A percentile compares a stretch with the other conserved stretches of the same genome.
These are phyloP conservation scores for Brachionus asplanchnoidis DNA, from an alignment of 1,140 invertebrate genomes.

Conservation along the genomic window DNA sequence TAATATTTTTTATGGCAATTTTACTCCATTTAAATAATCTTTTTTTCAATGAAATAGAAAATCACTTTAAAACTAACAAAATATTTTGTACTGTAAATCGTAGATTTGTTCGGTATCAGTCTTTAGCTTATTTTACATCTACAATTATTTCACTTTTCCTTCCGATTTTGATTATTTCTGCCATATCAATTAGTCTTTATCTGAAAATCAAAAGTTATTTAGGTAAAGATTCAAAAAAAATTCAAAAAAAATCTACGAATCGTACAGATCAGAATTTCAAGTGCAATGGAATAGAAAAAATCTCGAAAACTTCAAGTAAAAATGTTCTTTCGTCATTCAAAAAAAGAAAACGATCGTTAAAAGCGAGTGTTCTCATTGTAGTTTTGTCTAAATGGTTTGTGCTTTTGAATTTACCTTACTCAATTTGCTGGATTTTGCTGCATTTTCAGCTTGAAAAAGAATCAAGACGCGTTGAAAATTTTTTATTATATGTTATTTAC, in stretches of 20 bases:
- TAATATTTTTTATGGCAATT: background rate
- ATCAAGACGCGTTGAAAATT: background rate
- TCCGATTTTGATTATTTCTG: background rate
- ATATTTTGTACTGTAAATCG: background rate
- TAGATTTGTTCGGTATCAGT: background rate
- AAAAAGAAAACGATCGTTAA: background rate
- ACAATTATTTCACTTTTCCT: background rate
- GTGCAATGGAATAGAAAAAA: no score
- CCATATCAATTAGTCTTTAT: background rate
- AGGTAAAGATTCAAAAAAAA: no score
- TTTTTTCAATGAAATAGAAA: background rate
- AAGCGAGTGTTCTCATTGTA: background rate
- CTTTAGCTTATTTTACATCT: background rate
- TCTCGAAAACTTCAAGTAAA: background rate
- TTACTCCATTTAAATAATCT: background rate
- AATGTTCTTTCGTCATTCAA: background rate
- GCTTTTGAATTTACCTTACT: constrained; percentile 4
- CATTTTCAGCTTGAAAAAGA: background rate
- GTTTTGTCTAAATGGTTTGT: constrained; percentile 6
- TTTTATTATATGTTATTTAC: background rate
- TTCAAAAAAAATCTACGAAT: no score
- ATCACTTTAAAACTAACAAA: background rate
- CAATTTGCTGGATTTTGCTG: background rate
- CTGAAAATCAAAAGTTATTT: background rate
- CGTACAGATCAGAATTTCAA: no score